Conservation (phyloP, 2,113 vertebrate genomes). For the Emydura subglobosa region DNA sequence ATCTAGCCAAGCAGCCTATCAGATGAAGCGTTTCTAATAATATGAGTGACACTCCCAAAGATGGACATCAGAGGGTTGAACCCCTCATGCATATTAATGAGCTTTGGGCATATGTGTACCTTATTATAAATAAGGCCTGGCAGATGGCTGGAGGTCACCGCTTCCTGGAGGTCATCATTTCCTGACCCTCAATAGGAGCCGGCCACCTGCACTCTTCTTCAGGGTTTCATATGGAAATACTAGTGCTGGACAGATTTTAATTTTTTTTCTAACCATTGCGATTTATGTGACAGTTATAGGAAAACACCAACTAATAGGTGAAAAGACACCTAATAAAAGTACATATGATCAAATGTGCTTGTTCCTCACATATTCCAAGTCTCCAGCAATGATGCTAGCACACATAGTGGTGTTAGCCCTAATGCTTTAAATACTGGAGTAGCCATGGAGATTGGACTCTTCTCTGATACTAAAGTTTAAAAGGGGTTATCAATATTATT, state of each 20-base stretch:
- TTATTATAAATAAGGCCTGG: background rate
- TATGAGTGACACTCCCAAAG: background rate
- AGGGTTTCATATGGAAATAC: background rate
- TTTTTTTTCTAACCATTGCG: background rate
- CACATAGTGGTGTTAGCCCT: background rate
- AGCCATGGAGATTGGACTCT: background rate
- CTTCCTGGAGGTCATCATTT: background rate
- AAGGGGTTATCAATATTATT: background rate
- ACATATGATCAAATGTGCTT: background rate
- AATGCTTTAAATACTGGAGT: background rate
- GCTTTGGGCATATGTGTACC: background rate
- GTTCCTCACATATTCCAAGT: background rate
- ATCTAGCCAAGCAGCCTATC: background rate
- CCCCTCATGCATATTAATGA: background rate
- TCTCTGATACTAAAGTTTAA: background rate
- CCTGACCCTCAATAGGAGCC: background rate
- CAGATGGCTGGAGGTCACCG: background rate
- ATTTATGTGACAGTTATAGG: background rate
- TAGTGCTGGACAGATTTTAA: background rate
- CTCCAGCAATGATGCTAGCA: background rate
- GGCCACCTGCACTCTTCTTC: background rate
- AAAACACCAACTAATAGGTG: background rate
- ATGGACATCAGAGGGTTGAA: background rate
- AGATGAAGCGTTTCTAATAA: background rate
- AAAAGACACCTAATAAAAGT: background rate